phyloP scores from a whole-genome alignment of 2,797 vertebrate genomes.

The Etheostoma nigrum region DNA sequence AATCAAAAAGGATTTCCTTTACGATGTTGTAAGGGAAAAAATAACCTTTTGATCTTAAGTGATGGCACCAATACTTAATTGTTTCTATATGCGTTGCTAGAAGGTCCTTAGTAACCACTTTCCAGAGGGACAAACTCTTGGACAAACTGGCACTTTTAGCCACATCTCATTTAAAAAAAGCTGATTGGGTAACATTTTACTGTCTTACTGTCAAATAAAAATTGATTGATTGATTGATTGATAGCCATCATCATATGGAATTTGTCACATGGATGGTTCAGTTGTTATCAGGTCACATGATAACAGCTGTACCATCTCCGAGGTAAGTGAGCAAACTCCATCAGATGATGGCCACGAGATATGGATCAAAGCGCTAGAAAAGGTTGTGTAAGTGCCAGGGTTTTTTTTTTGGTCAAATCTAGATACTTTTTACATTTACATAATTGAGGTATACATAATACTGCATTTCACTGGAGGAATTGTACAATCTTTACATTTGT shows the following conservation, averaged over 20 bases:
- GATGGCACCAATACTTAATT: no score
- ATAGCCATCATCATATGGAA: neutral
- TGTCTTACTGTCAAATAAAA: no score
- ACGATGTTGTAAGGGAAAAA: no score
- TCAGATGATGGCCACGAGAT: neutral
- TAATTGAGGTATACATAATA: neutral
- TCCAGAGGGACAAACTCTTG: no score
- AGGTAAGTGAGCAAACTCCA: neutral
- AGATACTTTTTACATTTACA: neutral
- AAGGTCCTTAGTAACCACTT: no score
- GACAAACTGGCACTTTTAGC: no score
- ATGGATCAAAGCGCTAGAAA: neutral
- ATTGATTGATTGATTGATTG: neutral
- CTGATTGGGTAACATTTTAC: no score
- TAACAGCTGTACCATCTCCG: conserved; percentile 2
- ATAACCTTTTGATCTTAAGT: no score
- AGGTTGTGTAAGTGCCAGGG: no score
- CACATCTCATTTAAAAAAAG: no score
- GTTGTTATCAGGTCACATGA: conserved; percentile 18
- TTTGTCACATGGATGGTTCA: neutral
- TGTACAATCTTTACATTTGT: neutral
- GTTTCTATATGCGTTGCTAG: no score
- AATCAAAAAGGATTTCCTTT: no score
- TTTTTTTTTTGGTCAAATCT: neutral
- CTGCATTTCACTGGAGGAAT: neutral